These are phyloP conservation scores for Sinocyclocheilus rhinocerous DNA, from an alignment of 2,113 vertebrate genomes.

Conservation along the genomic window DNA sequence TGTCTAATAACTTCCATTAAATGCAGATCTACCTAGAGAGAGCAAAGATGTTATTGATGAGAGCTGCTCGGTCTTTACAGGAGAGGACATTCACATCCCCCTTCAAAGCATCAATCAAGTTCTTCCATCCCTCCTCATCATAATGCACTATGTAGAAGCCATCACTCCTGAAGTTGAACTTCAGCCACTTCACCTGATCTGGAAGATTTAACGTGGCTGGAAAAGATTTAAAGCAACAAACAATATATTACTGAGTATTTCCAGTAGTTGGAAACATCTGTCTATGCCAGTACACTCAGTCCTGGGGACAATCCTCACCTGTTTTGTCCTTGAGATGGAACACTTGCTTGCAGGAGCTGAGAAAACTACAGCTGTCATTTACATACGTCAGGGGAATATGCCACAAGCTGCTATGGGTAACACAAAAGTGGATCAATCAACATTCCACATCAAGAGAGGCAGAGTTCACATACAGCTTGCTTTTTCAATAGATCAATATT, in stretches of 20 bases:
- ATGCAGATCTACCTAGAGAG: constrained; percentile 81
- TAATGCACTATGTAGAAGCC: constrained; percentile 95
- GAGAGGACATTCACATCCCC: constrained; percentile 75
- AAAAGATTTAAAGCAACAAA: neutral
- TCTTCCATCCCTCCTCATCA: constrained; percentile 77
- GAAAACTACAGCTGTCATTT: constrained; percentile 78
- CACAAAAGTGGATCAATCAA: neutral
- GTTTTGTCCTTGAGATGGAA: constrained; percentile 82
- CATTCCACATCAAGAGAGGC: neutral
- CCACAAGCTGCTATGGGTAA: constrained; percentile 79
- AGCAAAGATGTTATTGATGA: constrained; percentile 90
- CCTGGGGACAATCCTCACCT: constrained; percentile 71
- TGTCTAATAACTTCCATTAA: neutral
- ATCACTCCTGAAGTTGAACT: constrained; percentile 86
- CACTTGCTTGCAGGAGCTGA: constrained; percentile 68
- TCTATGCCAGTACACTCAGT: neutral
- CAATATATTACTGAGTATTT: neutral
- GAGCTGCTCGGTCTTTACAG: constrained; percentile 83
- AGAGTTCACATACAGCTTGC: neutral
- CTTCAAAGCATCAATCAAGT: constrained; percentile 75
- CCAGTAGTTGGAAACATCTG: neutral
- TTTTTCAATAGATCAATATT: neutral
- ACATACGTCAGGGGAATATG: constrained; percentile 88
- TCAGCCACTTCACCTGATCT: constrained; percentile 86
- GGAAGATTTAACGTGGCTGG: constrained; percentile 80